Conservation (phyloP, 2,113 vertebrate species). For the Onychostruthus taczanowskii region DNA sequence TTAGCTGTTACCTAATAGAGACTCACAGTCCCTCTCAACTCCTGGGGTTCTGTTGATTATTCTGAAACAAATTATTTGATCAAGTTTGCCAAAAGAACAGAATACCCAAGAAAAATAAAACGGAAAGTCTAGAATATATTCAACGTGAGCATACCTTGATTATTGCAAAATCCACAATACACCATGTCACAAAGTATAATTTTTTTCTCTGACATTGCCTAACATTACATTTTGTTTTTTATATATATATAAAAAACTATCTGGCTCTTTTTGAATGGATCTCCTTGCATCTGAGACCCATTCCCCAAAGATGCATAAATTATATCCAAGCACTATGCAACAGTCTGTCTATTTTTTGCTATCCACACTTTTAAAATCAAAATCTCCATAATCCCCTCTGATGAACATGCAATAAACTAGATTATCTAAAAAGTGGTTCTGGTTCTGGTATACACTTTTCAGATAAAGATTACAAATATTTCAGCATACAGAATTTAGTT, state of each 20-base stretch:
- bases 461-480: conserved; percentile 1
- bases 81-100: not conserved
- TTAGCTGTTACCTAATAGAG: not conserved
- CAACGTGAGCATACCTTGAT: not conserved
- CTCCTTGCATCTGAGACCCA: not conserved
- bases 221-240: not conserved
- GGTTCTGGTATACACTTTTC: not conserved
- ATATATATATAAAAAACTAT: not conserved
- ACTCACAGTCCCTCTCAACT: not conserved
- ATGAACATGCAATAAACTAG: not conserved
- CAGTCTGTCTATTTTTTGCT: not conserved
- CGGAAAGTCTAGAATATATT: not conserved
- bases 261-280: not conserved
- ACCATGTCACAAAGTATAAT: not conserved
- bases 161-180: not conserved
- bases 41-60: not conserved
- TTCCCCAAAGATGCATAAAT: not conserved
- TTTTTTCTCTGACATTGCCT: not conserved
- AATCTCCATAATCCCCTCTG: not conserved
- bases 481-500: not conserved
- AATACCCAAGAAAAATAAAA: conserved; percentile 15
- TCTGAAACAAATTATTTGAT: conserved; percentile 12
- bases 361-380: not conserved
- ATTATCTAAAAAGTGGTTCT: not conserved
- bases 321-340: not conserved